Percentiles rank a stretch among this genome's conserved stretches.
phyloP scores from a whole-genome alignment of 2,797 vertebrate genomes.

The Euphonia xanthogaster region DNA sequence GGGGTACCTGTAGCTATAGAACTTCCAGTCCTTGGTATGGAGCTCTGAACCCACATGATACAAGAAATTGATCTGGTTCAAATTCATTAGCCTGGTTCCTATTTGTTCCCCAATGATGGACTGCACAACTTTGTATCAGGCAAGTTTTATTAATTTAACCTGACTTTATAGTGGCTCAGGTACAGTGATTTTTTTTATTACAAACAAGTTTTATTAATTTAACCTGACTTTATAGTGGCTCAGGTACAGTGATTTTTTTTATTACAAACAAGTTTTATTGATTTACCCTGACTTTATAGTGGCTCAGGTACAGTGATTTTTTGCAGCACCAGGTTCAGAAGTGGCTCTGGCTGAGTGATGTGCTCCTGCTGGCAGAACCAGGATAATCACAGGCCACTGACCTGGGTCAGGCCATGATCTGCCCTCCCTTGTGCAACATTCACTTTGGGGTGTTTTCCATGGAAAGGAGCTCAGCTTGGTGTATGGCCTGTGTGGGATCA shows the following conservation, averaged over 20 bases:
- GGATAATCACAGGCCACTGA: not conserved
- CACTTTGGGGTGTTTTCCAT: not conserved
- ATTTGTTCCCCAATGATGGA: not conserved
- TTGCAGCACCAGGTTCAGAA: not conserved
- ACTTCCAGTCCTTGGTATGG: not conserved
- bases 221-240: not conserved
- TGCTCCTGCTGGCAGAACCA: not conserved
- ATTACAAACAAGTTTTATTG: too few relatives aligned
- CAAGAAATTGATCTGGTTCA: not conserved
- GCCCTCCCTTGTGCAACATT: not conserved
- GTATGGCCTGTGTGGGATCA: not conserved
- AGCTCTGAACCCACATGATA: not conserved
- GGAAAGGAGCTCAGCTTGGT: not conserved
- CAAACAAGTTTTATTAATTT: not conserved
- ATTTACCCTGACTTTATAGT: not conserved
- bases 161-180: not conserved
- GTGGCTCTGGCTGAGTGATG: not conserved
- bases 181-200: not conserved
- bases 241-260: not conserved
- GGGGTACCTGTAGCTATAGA: not conserved
- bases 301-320: not conserved
- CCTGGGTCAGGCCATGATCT: not conserved
- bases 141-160: not conserved
- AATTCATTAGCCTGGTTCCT: not conserved
- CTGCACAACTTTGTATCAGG: not conserved